These are phyloP conservation scores for Fragum fragum DNA, from an alignment of 2,888 invertebrate genomes.

Conservation along the genomic window DNA sequence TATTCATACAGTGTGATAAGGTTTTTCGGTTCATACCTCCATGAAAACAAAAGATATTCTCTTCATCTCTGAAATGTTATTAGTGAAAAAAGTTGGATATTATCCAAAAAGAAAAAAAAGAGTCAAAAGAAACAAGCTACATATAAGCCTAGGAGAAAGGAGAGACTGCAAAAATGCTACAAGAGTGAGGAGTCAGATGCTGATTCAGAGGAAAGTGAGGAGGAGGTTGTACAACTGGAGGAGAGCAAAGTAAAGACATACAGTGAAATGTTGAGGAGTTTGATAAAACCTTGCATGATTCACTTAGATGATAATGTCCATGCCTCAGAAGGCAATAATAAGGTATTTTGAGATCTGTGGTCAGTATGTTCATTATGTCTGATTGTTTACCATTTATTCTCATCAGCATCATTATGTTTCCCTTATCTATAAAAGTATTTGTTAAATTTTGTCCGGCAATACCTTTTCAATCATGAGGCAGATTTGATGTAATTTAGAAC, in stretches of 20 bases:
- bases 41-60: too few species aligned
- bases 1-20: too few species aligned
- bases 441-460: too few species aligned
- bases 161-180: neutral
- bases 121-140: slow-evolving; percentile 37
- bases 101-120: slow-evolving; percentile 43
- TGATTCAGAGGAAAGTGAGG: slow-evolving; percentile 35
- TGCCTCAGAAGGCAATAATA: neutral
- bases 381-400: too few species aligned
- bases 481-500: too few species aligned
- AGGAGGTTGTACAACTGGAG: slow-evolving; percentile 3
- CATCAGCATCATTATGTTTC: too few species aligned
- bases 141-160: slow-evolving; percentile 39
- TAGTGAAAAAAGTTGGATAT: slow-evolving; percentile 67
- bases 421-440: too few species aligned
- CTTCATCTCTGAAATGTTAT: too few species aligned
- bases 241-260: neutral
- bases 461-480: too few species aligned
- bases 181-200: neutral
- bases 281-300: neutral
- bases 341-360: too few species aligned
- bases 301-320: neutral
- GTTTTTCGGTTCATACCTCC: too few species aligned
- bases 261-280: neutral
- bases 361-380: too few species aligned